Conservation (phyloP, 2,113 vertebrate species). For the Chrysemys picta region DNA sequence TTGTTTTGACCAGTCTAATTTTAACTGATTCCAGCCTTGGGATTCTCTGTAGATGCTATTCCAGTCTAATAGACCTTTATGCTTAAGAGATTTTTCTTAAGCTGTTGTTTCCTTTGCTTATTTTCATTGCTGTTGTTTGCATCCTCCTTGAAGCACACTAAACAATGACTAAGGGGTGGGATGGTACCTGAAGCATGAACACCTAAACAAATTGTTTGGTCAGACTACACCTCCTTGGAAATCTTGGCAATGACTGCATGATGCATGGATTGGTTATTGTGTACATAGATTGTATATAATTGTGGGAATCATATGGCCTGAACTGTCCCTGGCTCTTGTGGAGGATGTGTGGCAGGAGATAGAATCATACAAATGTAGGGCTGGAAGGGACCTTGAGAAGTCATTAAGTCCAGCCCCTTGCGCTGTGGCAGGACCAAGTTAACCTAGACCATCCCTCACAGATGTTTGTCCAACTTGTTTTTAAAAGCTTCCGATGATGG, state of each 20-base stretch:
- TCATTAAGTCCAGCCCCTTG: not conserved
- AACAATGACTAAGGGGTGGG: not conserved
- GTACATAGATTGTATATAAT: not conserved
- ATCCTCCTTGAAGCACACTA: not conserved
- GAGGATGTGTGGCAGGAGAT: not conserved
- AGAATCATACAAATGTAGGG: not conserved
- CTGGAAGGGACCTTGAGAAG: not conserved
- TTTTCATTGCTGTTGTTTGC: not conserved
- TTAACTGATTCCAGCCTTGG: not conserved
- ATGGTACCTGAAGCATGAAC: too few relatives aligned
- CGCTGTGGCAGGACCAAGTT: not conserved
- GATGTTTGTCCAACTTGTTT: not conserved
- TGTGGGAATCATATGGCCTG: accelerated
- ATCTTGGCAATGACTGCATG: not conserved
- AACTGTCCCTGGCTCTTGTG: not conserved
- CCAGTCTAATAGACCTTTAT: not conserved
- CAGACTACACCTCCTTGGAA: not conserved
- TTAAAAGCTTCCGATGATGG: not conserved
- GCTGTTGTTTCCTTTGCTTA: not conserved
- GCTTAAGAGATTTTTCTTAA: not conserved
- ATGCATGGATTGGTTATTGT: accelerated
- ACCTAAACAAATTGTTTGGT: not conserved
- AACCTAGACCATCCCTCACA: not conserved
- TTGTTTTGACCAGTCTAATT: not conserved
- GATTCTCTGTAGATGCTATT: accelerated